phyloP scores from a whole-genome alignment of 92 coral and sea anemone species.

The Bergia puertoricense region DNA sequence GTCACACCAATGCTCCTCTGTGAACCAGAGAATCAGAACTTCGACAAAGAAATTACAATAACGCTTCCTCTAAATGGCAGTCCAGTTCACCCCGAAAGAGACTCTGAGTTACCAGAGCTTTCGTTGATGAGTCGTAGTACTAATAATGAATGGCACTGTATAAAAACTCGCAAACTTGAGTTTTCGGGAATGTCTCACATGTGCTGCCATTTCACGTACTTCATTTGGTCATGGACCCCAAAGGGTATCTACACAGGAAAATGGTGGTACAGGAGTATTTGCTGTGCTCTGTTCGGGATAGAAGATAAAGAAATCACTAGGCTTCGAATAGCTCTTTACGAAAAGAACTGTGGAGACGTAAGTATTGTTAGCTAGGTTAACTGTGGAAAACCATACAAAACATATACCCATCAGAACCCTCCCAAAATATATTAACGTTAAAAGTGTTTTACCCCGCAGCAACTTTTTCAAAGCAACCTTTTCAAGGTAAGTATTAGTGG shows the following conservation, averaged over 20 bases:
- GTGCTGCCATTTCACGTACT: not conserved
- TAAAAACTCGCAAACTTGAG: not conserved
- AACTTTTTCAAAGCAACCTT: too few species aligned
- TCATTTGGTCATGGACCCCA: not conserved
- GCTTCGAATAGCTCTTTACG: not conserved
- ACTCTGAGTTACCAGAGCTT: not conserved
- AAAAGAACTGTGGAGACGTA: not conserved
- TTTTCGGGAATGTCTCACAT: not conserved
- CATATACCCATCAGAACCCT: too few species aligned
- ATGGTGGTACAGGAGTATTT: not conserved
- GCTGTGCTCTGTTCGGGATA: not conserved
- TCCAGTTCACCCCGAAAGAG: not conserved
- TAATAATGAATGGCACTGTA: not conserved
- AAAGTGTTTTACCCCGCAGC: too few species aligned
- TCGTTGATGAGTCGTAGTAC: not conserved
- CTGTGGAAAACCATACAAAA: too few species aligned
- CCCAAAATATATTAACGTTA: too few species aligned
- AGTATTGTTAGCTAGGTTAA: not conserved
- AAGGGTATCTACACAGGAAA: not conserved
- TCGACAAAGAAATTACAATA: not conserved
- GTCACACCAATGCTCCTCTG: not conserved
- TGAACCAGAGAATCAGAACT: not conserved
- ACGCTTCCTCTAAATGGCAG: too few species aligned
- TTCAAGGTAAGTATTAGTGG: too few species aligned
- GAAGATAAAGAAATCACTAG: not conserved